These are phyloP conservation scores for Cybosia mesomella DNA, from an alignment of 2,888 invertebrate species.

Conservation along the genomic window DNA sequence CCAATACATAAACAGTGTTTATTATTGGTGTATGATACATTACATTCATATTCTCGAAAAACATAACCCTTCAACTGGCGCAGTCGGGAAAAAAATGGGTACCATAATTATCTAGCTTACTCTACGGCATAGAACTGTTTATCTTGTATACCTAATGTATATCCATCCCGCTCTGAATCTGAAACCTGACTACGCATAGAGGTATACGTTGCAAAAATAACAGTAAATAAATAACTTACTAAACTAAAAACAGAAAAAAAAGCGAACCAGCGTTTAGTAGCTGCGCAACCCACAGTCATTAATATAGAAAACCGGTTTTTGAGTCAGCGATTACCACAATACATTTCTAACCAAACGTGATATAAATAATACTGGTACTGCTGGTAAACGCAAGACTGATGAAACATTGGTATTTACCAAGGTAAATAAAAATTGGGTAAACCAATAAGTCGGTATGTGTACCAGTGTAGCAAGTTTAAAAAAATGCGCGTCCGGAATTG, in stretches of 20 bases:
- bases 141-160: no score
- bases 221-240: not conserved
- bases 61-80: no score
- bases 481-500: not conserved
- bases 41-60: no score
- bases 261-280: not conserved
- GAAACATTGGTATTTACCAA: not conserved
- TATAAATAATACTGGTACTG: conserved; percentile 6
- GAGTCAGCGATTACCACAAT: conserved; percentile 2
- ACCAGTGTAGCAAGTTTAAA: not conserved
- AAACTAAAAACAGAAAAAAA: not conserved
- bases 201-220: no score
- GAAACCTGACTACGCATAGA: no score
- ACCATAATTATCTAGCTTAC: no score
- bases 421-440: not conserved
- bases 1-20: no score
- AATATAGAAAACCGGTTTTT: conserved; percentile 6
- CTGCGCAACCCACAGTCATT: conserved; percentile 7
- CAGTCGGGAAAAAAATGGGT: no score
- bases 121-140: no score
- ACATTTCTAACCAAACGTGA: conserved; percentile 10
- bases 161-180: no score
- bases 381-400: conserved; percentile 6
- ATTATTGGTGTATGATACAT: no score
- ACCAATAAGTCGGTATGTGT: not conserved